These are phyloP conservation scores for Hirundo rustica DNA, from an alignment of 2,797 vertebrate genomes.

Conservation along the genomic window DNA sequence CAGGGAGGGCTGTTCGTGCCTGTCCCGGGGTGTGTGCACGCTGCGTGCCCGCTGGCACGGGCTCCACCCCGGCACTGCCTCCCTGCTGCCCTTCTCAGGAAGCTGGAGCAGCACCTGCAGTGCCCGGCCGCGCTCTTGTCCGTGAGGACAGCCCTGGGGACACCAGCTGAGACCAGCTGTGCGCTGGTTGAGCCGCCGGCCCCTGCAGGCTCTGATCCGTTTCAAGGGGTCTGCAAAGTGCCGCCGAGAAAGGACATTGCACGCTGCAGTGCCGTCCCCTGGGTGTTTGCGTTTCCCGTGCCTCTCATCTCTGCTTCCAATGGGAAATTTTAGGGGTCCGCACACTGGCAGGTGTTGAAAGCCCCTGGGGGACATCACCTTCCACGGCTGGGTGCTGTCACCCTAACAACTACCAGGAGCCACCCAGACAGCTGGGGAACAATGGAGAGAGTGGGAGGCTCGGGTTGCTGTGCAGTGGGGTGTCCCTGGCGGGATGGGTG, in stretches of 20 bases:
- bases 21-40: neutral
- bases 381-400: neutral
- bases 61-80: neutral
- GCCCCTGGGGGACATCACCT: neutral
- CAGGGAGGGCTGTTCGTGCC: accelerated
- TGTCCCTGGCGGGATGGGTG: neutral
- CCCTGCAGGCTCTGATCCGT: neutral
- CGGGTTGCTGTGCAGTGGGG: accelerated
- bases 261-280: accelerated
- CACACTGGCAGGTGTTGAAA: neutral
- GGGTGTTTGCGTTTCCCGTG: neutral
- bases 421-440: neutral
- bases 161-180: accelerated
- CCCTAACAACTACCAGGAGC: accelerated
- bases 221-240: neutral
- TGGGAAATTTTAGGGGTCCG: neutral
- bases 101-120: accelerated
- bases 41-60: neutral
- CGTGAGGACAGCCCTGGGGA: neutral
- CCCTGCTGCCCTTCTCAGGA: neutral
- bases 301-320: neutral
- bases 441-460: neutral
- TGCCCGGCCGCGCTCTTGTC: neutral
- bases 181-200: accelerated
- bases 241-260: neutral